Percentiles rank a stretch among this genome's conserved stretches.
Conservation (phyloP, 2,888 invertebrate genomes). For the Magallana nippona region DNA sequence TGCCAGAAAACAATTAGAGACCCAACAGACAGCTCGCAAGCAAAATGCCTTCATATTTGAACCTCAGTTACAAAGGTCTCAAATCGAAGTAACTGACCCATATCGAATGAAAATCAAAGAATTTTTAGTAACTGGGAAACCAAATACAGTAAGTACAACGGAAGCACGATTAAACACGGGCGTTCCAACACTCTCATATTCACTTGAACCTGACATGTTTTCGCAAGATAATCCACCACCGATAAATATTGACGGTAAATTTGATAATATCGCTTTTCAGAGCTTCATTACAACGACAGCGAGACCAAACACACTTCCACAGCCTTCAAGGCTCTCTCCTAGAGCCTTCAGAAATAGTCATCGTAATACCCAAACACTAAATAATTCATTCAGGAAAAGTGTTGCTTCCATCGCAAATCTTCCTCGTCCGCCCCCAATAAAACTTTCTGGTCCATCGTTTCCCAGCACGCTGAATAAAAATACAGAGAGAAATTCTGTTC, state of each 20-base stretch:
- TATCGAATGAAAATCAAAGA: conserved; percentile 2
- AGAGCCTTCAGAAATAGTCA: neutral
- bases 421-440: neutral
- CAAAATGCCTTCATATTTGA: neutral
- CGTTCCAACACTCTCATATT: conserved; percentile 5
- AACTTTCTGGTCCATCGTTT: neutral
- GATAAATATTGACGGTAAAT: neutral
- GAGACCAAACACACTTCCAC: conserved; percentile 8
- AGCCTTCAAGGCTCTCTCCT: neutral
- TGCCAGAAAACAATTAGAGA: no score
- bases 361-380: neutral
- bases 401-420: neutral
- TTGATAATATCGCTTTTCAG: neutral
- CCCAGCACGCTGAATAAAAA: neutral
- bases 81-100: neutral
- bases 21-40: no score
- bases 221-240: conserved; percentile 2
- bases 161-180: conserved; percentile 19
- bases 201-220: conserved; percentile 3
- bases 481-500: no score
- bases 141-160: conserved; percentile 9
- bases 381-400: neutral
- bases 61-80: neutral
- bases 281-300: neutral
- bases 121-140: neutral